Evolutionary conservation across 2,797 vertebrate species (phyloP), one percentile per base, ranked within the genome.

Genomic region (Centropyge bicolor): DNA sequence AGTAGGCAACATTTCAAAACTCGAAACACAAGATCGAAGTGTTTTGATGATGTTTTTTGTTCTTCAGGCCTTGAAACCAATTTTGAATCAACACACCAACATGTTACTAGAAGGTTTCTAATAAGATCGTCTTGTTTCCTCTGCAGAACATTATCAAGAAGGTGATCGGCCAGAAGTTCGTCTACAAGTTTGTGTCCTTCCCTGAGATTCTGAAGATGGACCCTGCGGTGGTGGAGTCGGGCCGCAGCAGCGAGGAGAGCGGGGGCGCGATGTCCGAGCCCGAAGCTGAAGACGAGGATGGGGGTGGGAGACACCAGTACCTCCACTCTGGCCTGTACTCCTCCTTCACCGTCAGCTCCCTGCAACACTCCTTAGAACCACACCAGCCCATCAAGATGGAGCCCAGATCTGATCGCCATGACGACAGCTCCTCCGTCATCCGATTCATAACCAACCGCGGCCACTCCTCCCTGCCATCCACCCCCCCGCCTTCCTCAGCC

Each of bases 71-170:
- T 27, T 36, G 8, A 61, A 60, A 64, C 14, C 12, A 3, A 31
- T 8, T 45, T 24, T 6, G 43, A 27, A n/a, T 10, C 10, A 57
- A 36, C 13, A 40, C n/a, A 31, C 4, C 12, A 55, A 22, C 48
- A n/a, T 52, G 24, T 22, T 55, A 19, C 52, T 1, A 38, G 24
- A 43, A 10, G 10, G 7, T 7, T 60, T 67, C 49, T 7, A 46
- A 4, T 46, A 41, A 59, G 1, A 61, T 4, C 1, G 12, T 57
- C 36, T 60, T 22, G 1, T 73, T 61, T 74, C 12, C 6, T 57
- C 54, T 97, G 90, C 94, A 98, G 97, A 98, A 98, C 88, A 98
- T 98, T 93, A 98, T 98, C 94, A 98, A 98, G 94, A 98, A 98
- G 91, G 97, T 98, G 89, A 98, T 98, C 0, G 97, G 97, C 57